phyloP scores from a whole-genome alignment of 2,888 invertebrate genomes.

The Tinea pellionella region DNA sequence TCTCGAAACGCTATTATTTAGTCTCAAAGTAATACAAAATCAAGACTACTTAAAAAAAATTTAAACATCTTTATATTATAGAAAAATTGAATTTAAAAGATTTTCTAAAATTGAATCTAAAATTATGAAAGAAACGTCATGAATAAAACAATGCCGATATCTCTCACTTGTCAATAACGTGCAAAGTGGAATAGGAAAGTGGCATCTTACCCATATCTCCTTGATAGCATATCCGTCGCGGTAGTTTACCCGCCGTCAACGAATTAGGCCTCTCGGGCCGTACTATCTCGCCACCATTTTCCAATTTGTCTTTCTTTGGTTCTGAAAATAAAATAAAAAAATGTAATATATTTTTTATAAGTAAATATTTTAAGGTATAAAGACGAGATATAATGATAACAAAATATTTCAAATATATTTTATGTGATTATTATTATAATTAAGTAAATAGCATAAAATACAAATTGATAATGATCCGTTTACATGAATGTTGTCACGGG shows the following conservation, averaged over 20 bases:
- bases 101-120: too few relatives aligned
- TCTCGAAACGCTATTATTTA: too few relatives aligned
- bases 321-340: constrained; percentile 72
- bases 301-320: constrained; percentile 94
- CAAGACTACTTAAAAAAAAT: too few relatives aligned
- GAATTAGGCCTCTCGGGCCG: constrained; percentile 85
- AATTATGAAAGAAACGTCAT: not conserved
- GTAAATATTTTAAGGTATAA: too few relatives aligned
- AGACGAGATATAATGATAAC: too few relatives aligned
- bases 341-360: too few relatives aligned
- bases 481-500: not conserved
- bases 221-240: constrained; percentile 85
- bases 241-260: constrained; percentile 79
- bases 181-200: not conserved
- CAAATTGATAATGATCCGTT: not conserved
- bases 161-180: not conserved
- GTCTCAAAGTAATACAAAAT: too few relatives aligned
- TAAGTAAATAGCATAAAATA: not conserved
- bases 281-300: constrained; percentile 69
- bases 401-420: too few relatives aligned
- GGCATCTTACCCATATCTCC: constrained; percentile 75
- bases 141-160: not conserved
- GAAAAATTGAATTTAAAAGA: too few relatives aligned
- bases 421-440: not conserved
- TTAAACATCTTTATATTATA: too few relatives aligned